phyloP scores from a whole-genome alignment of 2,113 vertebrate species.

The Mastomys natalensis region DNA sequence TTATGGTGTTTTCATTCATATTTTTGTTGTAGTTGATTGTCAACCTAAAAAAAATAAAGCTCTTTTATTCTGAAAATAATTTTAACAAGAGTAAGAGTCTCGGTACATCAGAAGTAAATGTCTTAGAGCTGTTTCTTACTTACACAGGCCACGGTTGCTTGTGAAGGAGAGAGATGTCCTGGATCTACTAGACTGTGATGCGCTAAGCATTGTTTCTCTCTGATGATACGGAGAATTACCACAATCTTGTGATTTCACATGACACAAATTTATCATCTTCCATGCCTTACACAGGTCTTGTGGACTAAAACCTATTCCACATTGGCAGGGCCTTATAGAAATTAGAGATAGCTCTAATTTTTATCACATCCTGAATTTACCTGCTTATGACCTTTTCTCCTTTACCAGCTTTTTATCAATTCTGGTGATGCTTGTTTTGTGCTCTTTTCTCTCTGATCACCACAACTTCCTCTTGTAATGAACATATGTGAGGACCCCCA shows the following conservation, averaged over 20 bases:
- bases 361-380: background rate
- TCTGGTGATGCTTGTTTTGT: background rate
- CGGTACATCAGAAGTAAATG: background rate
- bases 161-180: background rate
- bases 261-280: background rate
- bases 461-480: background rate
- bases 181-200: background rate
- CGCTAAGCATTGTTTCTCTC: background rate
- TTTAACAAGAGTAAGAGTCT: background rate
- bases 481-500: background rate
- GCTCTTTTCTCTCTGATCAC: background rate
- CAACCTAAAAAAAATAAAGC: background rate
- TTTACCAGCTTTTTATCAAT: background rate
- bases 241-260: background rate
- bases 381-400: accelerated
- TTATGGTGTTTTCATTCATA: background rate
- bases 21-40: background rate
- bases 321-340: background rate
- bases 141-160: background rate
- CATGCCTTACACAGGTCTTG: background rate
- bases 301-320: background rate
- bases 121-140: background rate
- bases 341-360: background rate
- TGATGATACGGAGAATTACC: background rate
- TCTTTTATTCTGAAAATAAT: background rate